Base-by-base conservation (phyloP, 2,888 invertebrate genomes). In the Drosophila atripex region DNA sequence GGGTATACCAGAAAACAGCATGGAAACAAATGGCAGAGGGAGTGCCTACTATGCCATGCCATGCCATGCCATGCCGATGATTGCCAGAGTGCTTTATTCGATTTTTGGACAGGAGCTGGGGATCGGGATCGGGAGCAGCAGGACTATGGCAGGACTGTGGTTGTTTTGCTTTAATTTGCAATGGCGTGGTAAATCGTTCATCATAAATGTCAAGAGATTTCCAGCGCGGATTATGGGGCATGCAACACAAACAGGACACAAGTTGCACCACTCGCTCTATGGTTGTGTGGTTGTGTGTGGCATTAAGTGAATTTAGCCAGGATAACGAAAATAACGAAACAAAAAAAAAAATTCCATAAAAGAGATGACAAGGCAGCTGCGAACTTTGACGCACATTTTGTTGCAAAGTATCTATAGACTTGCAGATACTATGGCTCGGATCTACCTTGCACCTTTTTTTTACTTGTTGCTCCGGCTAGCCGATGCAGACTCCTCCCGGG, bases 151-250 rank as follows among this genome's bases (percentile, higher is more conserved):
- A 9, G 39, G 3, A 35, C 32, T 12, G 3, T 32, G 4, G 35
- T 54, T 59, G 56, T 71, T 71, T 59, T 53, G 66, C 66, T 66
- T 72, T 73, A 73, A 73, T 72, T 73, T 57, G 72, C 56, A 59
- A 60, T 72, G 72, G 72, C 72, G 72, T 72, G 72, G 72, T 57
- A 73, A 73, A 73, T 73, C 72, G 72, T 73, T 72, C 72, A 73
- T 73, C 72, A 73, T 73, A 73, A 73, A 73, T 70, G 72, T 73
- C 72, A 73, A 73, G 72, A 72, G 72, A 66, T 68, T 72, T 72
- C 57, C 72, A 56, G 50, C 28, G 49, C 41, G 72, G 72, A 72
- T 73, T 71, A 71, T 49, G 32, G 23, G 39, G 14, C 35, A 39
- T 39, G 21, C 21, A 23, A 23, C 21, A 23, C 21, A 4, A 23